A percentile compares a stretch with the other conserved stretches of the same genome.
phyloP scores from a whole-genome alignment of 2,888 invertebrate species.

The Euzophera pinguis region DNA sequence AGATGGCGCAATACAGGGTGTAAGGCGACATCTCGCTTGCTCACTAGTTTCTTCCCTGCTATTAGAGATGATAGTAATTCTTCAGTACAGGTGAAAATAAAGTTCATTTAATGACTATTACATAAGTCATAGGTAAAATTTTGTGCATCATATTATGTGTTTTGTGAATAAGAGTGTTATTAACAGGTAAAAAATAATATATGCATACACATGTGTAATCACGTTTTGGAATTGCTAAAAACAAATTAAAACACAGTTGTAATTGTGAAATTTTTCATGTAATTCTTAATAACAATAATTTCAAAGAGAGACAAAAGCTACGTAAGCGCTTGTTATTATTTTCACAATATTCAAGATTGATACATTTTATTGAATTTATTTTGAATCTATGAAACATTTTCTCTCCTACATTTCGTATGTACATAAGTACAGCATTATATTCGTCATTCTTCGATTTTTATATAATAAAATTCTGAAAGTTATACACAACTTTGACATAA shows the following conservation, averaged over 20 bases:
- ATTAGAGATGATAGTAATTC: too few species aligned
- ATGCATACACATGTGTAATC: not conserved
- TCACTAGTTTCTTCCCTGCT: too few species aligned
- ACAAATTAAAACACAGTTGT: conserved; percentile 38
- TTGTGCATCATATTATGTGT: conserved; percentile 5
- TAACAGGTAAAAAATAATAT: not conserved
- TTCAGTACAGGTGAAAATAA: not conserved
- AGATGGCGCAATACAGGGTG: too few species aligned
- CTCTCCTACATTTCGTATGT: conserved; percentile 1
- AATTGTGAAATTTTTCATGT: conserved; percentile 68
- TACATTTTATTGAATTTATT: not conserved
- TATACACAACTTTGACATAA: conserved; percentile 20
- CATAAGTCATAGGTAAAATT: conserved; percentile 5
- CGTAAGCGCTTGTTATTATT: conserved; percentile 30
- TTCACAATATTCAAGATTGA: conserved; percentile 16
- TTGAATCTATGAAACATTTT: not conserved
- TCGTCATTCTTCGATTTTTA: not conserved
- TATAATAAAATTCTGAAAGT: not conserved
- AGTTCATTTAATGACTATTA: not conserved
- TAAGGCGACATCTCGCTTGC: too few species aligned
- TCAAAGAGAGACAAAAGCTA: conserved; percentile 52
- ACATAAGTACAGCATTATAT: conserved; percentile 7
- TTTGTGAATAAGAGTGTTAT: not conserved
- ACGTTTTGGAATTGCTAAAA: not conserved
- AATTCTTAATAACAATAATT: conserved; percentile 66